Conservation (phyloP, 1,140 invertebrate genomes). For the Antheraea mylitta region DNA sequence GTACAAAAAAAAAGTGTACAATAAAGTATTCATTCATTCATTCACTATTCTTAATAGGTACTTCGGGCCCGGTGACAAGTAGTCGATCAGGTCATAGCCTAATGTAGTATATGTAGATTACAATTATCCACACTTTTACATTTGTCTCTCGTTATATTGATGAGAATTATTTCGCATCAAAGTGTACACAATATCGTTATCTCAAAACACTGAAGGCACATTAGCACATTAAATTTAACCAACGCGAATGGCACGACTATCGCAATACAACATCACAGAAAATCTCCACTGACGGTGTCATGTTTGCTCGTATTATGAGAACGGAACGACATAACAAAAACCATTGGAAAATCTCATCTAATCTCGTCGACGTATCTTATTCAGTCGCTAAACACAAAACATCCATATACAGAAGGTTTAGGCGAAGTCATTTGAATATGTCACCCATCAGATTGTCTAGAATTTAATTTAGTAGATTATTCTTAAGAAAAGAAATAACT, state of each 20-base stretch:
- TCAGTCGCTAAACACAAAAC: slow-evolving; percentile 9
- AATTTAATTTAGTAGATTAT: no score
- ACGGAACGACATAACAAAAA: slow-evolving; percentile 24
- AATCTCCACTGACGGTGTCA: slow-evolving; percentile 4
- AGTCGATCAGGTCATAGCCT: no score
- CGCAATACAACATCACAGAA: neutral
- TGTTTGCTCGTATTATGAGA: slow-evolving; percentile 13
- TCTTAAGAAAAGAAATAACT: no score
- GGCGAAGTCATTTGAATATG: neutral
- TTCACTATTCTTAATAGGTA: no score
- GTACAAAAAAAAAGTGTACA: no score
- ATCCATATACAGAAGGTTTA: neutral
- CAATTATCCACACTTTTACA: no score
- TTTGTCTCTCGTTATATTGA: no score
- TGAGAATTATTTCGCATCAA: neutral
- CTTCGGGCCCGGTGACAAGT: no score
- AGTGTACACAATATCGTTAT: neutral
- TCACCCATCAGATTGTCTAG: no score
- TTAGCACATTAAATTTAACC: neutral
- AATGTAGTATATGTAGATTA: no score
- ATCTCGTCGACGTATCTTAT: slow-evolving; percentile 28
- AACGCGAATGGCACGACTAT: slow-evolving; percentile 4
- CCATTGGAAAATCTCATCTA: slow-evolving; percentile 29
- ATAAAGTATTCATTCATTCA: no score
- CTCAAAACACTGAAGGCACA: neutral